Evolutionary conservation across 2,797 vertebrate species (phyloP), one percentile per base, ranked within the genome.

Genomic region (Manis crassicaudata): DNA sequence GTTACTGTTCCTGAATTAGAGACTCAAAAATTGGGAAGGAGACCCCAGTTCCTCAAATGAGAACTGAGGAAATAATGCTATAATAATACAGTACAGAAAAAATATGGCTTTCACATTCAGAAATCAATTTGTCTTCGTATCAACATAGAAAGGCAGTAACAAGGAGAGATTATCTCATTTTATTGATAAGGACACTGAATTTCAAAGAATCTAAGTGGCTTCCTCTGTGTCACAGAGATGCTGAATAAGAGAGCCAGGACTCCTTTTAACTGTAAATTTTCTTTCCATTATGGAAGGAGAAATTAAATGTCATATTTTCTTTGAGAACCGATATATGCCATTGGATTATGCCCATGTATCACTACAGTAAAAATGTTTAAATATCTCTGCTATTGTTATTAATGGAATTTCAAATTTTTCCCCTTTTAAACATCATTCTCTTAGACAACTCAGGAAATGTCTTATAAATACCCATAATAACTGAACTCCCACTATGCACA

Each of bases 271-370:
- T 94, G 18, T 21, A 76, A 86, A 75, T 75, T 83, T 95, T 92
- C 70, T 84, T 95, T 92, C 50, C 32, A 89, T 94, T 95, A 73
- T 29, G 23, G 37, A 73, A 81, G 32, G 20, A 84, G 82, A 1
- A 94, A 92, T 83, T 94, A 81, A 92, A 62, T 87, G 23, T 46
- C 21, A n/a, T 84, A 29, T 90, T 95, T 94, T 84, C 72, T 95
- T 81, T 95, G 56, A 92, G 52, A 87, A 89, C 62, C 91, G 73
- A 86, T 95, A 84, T 89, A 85, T 56, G 29, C 18, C n/a, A 73
- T 25, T 82, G n/a, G 73, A 43, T 94, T 90, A 87, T 58, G 14
- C 21, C 63, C 35, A 0, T 8, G 14, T 84, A 88, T 82, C 25
- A 23, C 62, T 67, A 46, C 27, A 92, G 60, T 50, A 63, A 11